Conservation (phyloP, 2,797 vertebrate genomes). For the Borostomias antarcticus region DNA sequence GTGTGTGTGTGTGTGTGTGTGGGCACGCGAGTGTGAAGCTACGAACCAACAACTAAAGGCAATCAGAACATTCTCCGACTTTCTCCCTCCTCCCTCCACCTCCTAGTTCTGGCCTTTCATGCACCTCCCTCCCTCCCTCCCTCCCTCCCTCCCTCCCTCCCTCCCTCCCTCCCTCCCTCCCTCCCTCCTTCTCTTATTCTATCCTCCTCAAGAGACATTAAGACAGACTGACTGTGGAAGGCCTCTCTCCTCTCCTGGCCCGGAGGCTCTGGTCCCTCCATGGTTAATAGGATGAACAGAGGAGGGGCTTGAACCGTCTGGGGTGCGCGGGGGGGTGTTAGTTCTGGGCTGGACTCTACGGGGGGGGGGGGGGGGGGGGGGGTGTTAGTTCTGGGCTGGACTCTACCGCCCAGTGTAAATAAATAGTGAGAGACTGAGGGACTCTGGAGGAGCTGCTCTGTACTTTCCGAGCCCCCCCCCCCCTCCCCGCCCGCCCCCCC, state of each 20-base stretch:
- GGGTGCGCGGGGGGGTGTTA: neutral
- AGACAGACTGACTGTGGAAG: constrained; percentile 48
- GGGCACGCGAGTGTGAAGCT: constrained; percentile 49
- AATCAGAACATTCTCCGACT: constrained; percentile 68
- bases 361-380: neutral
- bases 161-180: constrained; percentile 30
- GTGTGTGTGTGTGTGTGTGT: constrained; percentile 24
- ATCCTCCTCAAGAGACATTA: constrained; percentile 53
- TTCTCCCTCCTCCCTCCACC: constrained; percentile 29
- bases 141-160: constrained; percentile 23
- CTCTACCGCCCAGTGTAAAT: too few species aligned
- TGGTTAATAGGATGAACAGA: neutral
- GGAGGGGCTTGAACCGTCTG: too few species aligned
- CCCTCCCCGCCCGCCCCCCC: too few species aligned
- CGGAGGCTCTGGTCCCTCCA: constrained; percentile 51
- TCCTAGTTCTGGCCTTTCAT: constrained; percentile 51
- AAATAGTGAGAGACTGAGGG: too few species aligned
- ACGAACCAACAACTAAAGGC: constrained; percentile 78
- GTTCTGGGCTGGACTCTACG: neutral
- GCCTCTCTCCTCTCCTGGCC: constrained; percentile 51
- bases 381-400: neutral
- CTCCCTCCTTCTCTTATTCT: constrained; percentile 30
- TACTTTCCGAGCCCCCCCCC: too few species aligned
- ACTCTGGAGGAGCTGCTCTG: too few species aligned
- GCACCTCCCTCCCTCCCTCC: constrained; percentile 39